Conservation (phyloP, 1,140 invertebrate genomes). For the Macrotrachela quadricornifera region DNA sequence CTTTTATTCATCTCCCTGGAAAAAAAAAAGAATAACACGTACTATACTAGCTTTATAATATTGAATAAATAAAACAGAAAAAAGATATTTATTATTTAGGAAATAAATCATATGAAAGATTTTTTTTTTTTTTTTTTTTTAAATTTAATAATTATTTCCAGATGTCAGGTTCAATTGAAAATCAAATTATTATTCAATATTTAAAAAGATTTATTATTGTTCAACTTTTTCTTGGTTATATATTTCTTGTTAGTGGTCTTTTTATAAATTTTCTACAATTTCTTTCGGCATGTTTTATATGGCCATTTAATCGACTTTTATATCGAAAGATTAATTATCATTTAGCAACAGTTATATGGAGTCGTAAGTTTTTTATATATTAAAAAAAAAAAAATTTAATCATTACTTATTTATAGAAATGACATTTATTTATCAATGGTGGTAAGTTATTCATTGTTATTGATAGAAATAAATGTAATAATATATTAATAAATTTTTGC, state of each 20-base stretch:
- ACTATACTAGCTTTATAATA: too few relatives aligned
- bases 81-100: too few relatives aligned
- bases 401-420: not conserved
- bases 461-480: too few relatives aligned
- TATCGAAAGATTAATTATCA: conserved; percentile 78
- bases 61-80: too few relatives aligned
- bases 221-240: conserved; percentile 61
- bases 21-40: too few relatives aligned
- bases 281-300: conserved; percentile 16
- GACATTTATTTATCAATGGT: conserved; percentile 50
- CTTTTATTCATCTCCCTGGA: too few relatives aligned
- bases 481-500: too few relatives aligned
- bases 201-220: conserved; percentile 13
- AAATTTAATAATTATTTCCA: too few relatives aligned
- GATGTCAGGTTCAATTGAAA: too few relatives aligned
- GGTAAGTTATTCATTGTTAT: conserved; percentile 27
- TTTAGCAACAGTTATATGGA: conserved; percentile 62
- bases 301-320: conserved; percentile 22
- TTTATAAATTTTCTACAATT: conserved; percentile 48
- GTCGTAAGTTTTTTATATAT: conserved; percentile 44
- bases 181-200: too few relatives aligned
- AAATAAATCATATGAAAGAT: too few relatives aligned
- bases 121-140: too few relatives aligned
- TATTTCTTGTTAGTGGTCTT: conserved; percentile 66
- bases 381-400: not conserved